These are phyloP conservation scores for Coreius guichenoti DNA, from an alignment of 2,797 vertebrate genomes.

Conservation along the genomic window DNA sequence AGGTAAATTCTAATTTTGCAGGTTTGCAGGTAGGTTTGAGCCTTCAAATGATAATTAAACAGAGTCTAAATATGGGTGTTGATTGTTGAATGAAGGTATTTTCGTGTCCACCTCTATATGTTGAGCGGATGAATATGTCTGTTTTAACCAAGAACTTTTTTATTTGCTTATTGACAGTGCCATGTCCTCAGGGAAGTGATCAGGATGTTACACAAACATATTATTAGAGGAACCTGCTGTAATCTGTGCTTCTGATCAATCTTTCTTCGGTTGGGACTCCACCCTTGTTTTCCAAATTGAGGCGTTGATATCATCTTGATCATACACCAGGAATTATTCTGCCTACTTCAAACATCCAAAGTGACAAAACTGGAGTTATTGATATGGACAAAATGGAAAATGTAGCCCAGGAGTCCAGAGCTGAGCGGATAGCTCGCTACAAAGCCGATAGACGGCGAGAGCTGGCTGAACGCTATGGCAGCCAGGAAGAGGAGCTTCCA, in stretches of 20 bases:
- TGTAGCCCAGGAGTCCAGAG: conserved; percentile 74
- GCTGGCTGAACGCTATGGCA: conserved; percentile 75
- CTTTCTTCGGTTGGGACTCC: conserved; percentile 42
- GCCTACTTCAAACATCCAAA: conserved; percentile 1
- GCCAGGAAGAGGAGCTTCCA: conserved; percentile 75
- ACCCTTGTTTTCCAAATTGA: conserved; percentile 20
- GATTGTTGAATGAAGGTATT: not conserved
- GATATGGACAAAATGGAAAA: conserved; percentile 72
- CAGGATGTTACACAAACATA: conserved; percentile 25
- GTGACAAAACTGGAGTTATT: conserved; percentile 23
- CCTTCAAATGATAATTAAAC: not conserved
- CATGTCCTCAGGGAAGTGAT: conserved; percentile 37
- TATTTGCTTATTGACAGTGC: conserved; percentile 52
- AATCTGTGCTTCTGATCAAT: conserved; percentile 42
- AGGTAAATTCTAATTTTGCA: conserved; percentile 5
- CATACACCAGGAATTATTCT: not conserved
- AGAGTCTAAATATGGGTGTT: not conserved
- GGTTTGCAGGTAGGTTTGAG: conserved; percentile 30
- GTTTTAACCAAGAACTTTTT: conserved; percentile 35
- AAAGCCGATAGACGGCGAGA: conserved; percentile 82
- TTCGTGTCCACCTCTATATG: not conserved
- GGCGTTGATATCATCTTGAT: conserved; percentile 3
- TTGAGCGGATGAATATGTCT: not conserved
- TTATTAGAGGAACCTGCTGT: conserved; percentile 54
- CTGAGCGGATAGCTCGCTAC: conserved; percentile 81